Evolutionary conservation across 2,113 vertebrate genomes (phyloP).

Genomic region (Tetrao urogallus): DNA sequence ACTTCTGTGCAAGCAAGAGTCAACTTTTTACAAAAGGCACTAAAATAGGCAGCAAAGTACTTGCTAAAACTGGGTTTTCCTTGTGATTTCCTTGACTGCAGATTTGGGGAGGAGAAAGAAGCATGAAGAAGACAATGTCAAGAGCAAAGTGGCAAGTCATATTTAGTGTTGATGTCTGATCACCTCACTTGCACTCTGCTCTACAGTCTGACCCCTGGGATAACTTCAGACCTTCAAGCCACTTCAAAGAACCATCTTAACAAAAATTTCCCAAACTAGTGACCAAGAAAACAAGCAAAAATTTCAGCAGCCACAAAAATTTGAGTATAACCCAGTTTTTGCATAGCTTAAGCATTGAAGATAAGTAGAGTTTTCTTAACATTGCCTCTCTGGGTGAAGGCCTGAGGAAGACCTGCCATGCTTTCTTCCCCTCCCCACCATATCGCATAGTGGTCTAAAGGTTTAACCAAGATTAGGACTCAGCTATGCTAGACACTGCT

Average conservation of each 20-base stretch:
- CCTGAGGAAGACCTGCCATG: background rate
- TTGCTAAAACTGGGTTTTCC: background rate
- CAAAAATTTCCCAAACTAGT: conserved; percentile 26
- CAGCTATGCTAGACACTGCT: background rate
- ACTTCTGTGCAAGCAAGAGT: background rate
- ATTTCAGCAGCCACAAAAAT: conserved; percentile 58
- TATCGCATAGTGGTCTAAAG: background rate
- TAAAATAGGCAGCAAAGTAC: background rate
- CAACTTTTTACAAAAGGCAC: background rate
- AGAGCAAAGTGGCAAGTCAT: background rate
- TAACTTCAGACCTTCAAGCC: conserved; percentile 7
- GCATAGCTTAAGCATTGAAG: background rate
- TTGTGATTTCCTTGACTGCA: background rate
- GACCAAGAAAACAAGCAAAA: conserved; percentile 51
- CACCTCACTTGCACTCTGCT: background rate
- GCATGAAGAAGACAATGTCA: background rate
- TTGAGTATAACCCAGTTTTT: conserved; percentile 27
- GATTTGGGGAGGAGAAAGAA: background rate
- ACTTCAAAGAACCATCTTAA: conserved; percentile 45
- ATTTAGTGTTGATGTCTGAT: background rate
- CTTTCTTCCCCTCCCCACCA: background rate
- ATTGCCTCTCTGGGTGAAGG: background rate
- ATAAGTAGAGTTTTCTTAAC: conserved; percentile 45
- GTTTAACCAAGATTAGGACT: background rate
- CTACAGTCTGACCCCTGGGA: background rate